Evolutionary conservation across 2,888 invertebrate species (phyloP).

Genomic region (Dicyrtomina minuta): DNA sequence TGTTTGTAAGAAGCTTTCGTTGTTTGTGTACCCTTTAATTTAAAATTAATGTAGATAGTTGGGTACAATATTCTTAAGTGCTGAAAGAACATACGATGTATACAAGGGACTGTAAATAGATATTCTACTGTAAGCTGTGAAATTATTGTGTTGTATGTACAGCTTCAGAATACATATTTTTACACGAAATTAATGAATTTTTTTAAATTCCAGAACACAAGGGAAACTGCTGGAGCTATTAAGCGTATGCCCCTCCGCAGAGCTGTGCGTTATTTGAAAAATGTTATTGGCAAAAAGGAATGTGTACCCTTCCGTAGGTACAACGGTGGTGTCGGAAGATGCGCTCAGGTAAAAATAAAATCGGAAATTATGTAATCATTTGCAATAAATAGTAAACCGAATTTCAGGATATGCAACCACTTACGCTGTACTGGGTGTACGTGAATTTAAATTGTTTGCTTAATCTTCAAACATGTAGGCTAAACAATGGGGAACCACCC

Average conservation of each 20-base stretch:
- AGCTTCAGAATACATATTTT: no score
- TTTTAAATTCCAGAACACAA: slow-evolving; percentile 77
- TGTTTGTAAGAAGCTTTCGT: not conserved
- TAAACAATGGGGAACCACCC: slow-evolving; percentile 91
- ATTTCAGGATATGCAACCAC: no score
- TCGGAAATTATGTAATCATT: no score
- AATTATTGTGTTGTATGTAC: no score
- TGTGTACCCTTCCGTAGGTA: slow-evolving; percentile 96
- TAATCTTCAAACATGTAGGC: slow-evolving; percentile 61
- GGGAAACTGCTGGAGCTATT: slow-evolving; percentile 96
- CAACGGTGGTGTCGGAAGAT: slow-evolving; percentile 95
- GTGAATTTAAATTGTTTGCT: not conserved
- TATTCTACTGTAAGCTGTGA: no score
- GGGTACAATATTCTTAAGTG: not conserved
- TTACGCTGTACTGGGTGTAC: not conserved
- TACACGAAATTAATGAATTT: no score
- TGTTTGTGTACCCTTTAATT: not conserved
- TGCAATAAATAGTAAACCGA: no score
- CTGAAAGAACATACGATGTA: no score
- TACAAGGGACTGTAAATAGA: no score
- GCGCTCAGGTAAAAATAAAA: slow-evolving; percentile 82
- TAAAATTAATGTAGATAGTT: not conserved
- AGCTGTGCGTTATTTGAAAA: slow-evolving; percentile 91
- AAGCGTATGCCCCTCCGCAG: slow-evolving; percentile 91
- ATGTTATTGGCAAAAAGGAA: slow-evolving; percentile 92